Evolutionary conservation across 2,797 vertebrate genomes (phyloP).

Genomic region (Agapornis canus): DNA sequence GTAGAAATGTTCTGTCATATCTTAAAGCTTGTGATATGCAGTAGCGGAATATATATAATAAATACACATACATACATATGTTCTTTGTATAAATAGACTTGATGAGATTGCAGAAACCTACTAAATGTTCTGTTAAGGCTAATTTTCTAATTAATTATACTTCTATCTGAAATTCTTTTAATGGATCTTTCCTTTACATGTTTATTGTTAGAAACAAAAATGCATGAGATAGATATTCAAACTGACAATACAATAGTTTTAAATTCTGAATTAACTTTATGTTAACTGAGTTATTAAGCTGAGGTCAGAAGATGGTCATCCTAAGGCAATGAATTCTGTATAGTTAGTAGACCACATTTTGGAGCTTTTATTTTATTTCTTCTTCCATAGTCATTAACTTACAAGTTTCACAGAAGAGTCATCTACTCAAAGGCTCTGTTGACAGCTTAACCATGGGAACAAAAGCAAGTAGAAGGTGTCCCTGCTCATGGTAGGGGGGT

Average conservation of each 20-base stretch:
- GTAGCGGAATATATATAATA: background rate
- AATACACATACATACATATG: background rate
- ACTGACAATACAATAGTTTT: background rate
- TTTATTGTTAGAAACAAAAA: background rate
- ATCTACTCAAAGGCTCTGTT: background rate
- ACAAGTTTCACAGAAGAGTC: background rate
- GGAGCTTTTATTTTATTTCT: background rate
- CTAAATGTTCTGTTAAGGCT: background rate
- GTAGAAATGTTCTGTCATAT: background rate
- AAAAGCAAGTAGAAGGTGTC: background rate
- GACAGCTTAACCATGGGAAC: background rate
- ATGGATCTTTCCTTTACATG: background rate
- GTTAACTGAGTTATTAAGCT: background rate
- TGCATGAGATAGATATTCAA: background rate
- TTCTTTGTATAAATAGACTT: background rate
- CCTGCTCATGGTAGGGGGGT: background rate
- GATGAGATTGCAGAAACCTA: background rate
- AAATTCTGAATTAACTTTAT: background rate
- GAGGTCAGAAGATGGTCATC: background rate
- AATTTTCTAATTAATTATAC: constrained; percentile 10
- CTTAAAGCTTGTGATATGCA: background rate
- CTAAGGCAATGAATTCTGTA: background rate
- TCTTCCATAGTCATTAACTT: background rate
- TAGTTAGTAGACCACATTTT: background rate
- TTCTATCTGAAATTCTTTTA: background rate